Base-by-base conservation (phyloP, 2,888 invertebrate genomes). In the Meganola albula region DNA sequence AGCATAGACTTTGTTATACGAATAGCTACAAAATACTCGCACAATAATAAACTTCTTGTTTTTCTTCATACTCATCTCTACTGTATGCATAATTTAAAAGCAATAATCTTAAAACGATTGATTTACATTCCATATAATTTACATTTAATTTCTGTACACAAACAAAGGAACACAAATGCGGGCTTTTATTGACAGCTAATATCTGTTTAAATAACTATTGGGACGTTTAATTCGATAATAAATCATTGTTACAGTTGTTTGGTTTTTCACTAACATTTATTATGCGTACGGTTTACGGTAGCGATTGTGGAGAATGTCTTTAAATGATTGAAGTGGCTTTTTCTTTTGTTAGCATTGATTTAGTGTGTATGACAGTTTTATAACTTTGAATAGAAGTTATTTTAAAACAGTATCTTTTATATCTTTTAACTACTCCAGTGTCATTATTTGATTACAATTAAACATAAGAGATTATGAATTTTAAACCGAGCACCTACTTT, bases 111-210 rank as follows among this genome's bases (percentile, higher is more conserved):
- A 28, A 48, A 43, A 31, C 30, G 34, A 40, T 43, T 53, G 53
- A 58, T 58, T 58, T 50, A 54, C 42, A 44, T 46, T 33, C 33
- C 16, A 39, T 46, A 39, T 37, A 44, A 46, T 49, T 49, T 36
- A 50, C 40, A 40, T 48, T 42, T 43, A 54, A 44, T 50, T 42
- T 37, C 38, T 38, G 24, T 40, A 39, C 40, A 47, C 44, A 52
- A 60, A 54, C 52, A 49, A 43, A 47, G 31, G 48, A 49, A 55
- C n/a, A n/a, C n/a, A 58, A 49, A 78, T 77, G 74, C 76, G 77
- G 78, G 79, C 50, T 50, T 65, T 58, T 74, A 82, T 80, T 71
- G 73, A 71, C 64, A 71, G 64, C 61, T 67, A 60, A 75, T 73
- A 59, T 60, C 57, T 63, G 62, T 72, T 74, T 69, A 65, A 74